A percentile compares a stretch with the other conserved stretches of the same genome.
These are phyloP conservation scores for Antheraea assamensis DNA, from an alignment of 2,888 invertebrate genomes.

Conservation along the genomic window DNA sequence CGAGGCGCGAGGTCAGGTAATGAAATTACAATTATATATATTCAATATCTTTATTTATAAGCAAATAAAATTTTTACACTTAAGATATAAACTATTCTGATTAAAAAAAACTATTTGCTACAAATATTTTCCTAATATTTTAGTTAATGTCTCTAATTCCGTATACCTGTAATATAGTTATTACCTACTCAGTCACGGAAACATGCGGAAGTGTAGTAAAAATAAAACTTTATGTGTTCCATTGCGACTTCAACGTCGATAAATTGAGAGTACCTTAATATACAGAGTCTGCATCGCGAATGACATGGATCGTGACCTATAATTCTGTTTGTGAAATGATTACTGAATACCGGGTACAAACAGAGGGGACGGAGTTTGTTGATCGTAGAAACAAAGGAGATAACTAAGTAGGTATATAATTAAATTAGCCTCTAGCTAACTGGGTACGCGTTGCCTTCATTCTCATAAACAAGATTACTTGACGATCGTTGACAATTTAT, in stretches of 20 bases:
- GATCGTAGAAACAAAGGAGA: constrained; percentile 33
- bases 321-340: constrained; percentile 52
- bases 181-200: constrained; percentile 50
- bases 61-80: no score
- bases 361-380: constrained; percentile 32
- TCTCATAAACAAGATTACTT: not conserved
- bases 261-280: constrained; percentile 45
- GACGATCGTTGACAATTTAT: not conserved
- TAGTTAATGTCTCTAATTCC: no score
- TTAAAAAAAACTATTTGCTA: no score
- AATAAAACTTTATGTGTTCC: constrained; percentile 49
- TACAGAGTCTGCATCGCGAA: constrained; percentile 39
- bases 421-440: constrained; percentile 20
- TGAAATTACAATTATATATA: no score
- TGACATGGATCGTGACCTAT: constrained; percentile 43
- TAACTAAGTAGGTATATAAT: constrained; percentile 23
- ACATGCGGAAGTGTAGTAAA: constrained; percentile 49
- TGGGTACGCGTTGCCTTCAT: constrained; percentile 1
- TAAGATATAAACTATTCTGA: no score
- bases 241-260: constrained; percentile 43
- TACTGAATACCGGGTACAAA: constrained; percentile 43
- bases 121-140: no score
- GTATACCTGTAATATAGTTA: constrained; percentile 28
- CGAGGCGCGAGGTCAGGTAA: no score
- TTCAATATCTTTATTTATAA: no score